phyloP scores from a whole-genome alignment of 1,140 invertebrate species.

The Limonius californicus region DNA sequence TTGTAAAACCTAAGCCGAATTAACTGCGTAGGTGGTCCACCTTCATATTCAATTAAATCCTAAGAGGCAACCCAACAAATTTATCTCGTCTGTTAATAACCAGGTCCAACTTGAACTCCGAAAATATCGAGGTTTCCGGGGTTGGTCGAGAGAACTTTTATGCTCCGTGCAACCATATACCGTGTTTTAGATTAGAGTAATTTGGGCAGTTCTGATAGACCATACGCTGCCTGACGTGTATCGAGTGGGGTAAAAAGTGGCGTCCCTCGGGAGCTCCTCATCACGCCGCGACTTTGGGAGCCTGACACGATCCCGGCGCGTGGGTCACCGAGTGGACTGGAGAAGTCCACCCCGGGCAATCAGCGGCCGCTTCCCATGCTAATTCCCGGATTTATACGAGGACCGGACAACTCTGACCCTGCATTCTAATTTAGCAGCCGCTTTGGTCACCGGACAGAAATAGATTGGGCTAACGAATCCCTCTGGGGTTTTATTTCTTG shows the following conservation, averaged over 20 bases:
- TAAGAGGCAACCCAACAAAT: too few relatives aligned
- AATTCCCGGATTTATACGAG: conserved; percentile 33
- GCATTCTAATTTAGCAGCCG: conserved; percentile 26
- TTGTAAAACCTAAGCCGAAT: too few relatives aligned
- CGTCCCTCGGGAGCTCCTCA: neutral
- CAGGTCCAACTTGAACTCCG: too few relatives aligned
- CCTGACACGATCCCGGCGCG: neutral
- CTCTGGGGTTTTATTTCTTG: neutral
- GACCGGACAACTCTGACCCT: conserved; percentile 26
- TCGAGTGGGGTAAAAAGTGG: neutral
- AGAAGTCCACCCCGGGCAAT: conserved; percentile 29
- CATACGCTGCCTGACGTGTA: too few relatives aligned
- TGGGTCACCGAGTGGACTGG: neutral
- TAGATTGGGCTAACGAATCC: conserved; percentile 21
- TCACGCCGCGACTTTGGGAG: neutral
- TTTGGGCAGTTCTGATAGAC: too few relatives aligned
- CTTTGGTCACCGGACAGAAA: conserved; percentile 22
- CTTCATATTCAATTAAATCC: too few relatives aligned
- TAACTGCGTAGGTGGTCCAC: too few relatives aligned
- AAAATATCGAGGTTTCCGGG: too few relatives aligned
- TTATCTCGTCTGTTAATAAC: too few relatives aligned
- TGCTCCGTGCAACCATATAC: too few relatives aligned
- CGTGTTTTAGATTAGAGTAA: too few relatives aligned
- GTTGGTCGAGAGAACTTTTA: too few relatives aligned
- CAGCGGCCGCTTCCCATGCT: conserved; percentile 34